These are phyloP conservation scores for Lynx canadensis DNA, from an alignment of 2,113 vertebrate genomes.

Conservation along the genomic window DNA sequence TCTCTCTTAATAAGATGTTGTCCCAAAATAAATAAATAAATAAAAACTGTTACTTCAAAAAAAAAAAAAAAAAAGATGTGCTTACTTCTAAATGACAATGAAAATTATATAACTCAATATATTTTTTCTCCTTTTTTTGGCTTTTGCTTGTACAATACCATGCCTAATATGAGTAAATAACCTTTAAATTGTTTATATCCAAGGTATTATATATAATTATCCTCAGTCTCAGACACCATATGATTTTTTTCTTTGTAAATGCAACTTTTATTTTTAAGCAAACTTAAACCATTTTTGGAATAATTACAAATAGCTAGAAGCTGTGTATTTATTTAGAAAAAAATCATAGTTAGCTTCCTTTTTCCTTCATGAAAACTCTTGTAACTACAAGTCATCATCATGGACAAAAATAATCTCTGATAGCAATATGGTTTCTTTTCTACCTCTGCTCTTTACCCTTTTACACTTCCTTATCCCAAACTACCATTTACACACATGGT, in stretches of 20 bases:
- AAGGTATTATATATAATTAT: neutral
- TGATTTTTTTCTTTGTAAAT: slow-evolving; percentile 9
- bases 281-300: neutral
- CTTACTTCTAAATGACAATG: neutral
- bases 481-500: neutral
- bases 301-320: neutral
- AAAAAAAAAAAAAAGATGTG: neutral
- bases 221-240: neutral
- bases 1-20: neutral
- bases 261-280: neutral
- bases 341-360: neutral
- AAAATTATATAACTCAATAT: neutral
- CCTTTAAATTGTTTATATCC: neutral
- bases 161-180: neutral
- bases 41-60: neutral
- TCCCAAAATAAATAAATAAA: neutral
- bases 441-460: neutral
- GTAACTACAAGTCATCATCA: neutral
- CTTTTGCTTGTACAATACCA: neutral
- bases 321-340: neutral
- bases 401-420: neutral
- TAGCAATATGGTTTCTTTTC: neutral
- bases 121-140: neutral
- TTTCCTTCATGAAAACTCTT: neutral
- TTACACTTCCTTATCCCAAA: neutral